phyloP scores from a whole-genome alignment of 1,140 invertebrate genomes.

The Dendrolimus kikuchii region DNA sequence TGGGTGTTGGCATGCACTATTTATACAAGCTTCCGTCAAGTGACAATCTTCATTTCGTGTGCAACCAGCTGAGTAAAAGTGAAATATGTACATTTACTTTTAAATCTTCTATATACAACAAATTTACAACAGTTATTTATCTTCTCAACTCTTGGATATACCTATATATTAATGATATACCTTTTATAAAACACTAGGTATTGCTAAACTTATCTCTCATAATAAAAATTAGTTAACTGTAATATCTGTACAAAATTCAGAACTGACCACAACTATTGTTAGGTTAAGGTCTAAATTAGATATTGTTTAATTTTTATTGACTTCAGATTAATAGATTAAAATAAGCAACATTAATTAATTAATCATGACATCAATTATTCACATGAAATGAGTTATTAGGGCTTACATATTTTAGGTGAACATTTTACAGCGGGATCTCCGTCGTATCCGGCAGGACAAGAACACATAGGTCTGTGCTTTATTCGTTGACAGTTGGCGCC shows the following conservation, averaged over 20 bases:
- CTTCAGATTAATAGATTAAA: too few relatives aligned
- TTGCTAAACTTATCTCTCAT: too few relatives aligned
- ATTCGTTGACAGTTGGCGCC: constrained; percentile 81
- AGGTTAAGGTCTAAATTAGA: not conserved
- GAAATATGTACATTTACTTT: constrained; percentile 24
- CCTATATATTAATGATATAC: too few relatives aligned
- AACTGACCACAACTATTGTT: constrained; percentile 6
- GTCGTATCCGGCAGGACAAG: constrained; percentile 81
- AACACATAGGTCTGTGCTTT: constrained; percentile 85
- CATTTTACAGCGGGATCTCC: constrained; percentile 84
- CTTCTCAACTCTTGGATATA: too few relatives aligned
- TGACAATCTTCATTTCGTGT: constrained; percentile 85
- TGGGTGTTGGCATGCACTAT: constrained; percentile 84
- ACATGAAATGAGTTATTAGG: constrained; percentile 24
- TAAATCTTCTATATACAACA: too few relatives aligned
- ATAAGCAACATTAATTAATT: too few relatives aligned
- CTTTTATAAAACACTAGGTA: too few relatives aligned
- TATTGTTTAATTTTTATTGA: not conserved
- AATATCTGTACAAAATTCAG: not conserved
- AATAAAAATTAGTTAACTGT: too few relatives aligned
- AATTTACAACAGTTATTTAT: too few relatives aligned
- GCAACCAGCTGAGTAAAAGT: constrained; percentile 82
- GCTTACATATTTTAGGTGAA: constrained; percentile 82
- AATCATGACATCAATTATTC: not conserved
- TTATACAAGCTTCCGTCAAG: constrained; percentile 86